Conservation (phyloP, 1,140 invertebrate genomes). For the Gonatopus flavifemur region DNA sequence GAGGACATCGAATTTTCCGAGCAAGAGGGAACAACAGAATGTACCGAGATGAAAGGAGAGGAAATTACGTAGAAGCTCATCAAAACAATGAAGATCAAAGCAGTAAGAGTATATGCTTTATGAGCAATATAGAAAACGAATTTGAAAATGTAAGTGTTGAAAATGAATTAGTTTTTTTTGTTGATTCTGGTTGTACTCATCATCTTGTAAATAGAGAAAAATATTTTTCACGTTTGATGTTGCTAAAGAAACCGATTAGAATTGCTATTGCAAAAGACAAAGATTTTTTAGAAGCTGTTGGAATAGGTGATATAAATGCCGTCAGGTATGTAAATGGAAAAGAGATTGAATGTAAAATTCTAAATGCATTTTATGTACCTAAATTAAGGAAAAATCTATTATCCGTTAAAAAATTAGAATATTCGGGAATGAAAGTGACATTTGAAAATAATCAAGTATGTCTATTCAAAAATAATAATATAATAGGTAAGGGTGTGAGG, state of each 20-base stretch:
- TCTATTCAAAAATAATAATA: neutral
- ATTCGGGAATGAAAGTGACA: conserved; percentile 16
- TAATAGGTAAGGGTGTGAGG: neutral
- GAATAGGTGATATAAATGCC: conserved; percentile 21
- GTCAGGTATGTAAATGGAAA: conserved; percentile 9
- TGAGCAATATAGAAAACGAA: neutral
- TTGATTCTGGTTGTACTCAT: conserved; percentile 32
- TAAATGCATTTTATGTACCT: conserved; percentile 3
- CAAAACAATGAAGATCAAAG: neutral
- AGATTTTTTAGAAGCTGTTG: no score
- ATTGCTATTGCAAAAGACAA: no score
- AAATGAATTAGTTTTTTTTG: neutral
- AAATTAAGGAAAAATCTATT: conserved; percentile 14
- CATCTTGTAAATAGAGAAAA: conserved; percentile 34
- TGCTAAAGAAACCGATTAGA: no score
- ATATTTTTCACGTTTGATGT: conserved; percentile 26
- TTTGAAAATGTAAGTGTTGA: neutral
- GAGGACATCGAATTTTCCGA: neutral
- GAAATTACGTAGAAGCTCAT: neutral
- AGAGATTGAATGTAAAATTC: neutral
- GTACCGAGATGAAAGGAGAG: neutral
- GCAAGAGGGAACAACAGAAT: neutral
- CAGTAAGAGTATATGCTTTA: neutral
- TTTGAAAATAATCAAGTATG: conserved; percentile 18
- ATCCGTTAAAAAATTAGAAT: conserved; percentile 17